Conservation (phyloP, 2,888 invertebrate species). For the Teleogryllus oceanicus region DNA sequence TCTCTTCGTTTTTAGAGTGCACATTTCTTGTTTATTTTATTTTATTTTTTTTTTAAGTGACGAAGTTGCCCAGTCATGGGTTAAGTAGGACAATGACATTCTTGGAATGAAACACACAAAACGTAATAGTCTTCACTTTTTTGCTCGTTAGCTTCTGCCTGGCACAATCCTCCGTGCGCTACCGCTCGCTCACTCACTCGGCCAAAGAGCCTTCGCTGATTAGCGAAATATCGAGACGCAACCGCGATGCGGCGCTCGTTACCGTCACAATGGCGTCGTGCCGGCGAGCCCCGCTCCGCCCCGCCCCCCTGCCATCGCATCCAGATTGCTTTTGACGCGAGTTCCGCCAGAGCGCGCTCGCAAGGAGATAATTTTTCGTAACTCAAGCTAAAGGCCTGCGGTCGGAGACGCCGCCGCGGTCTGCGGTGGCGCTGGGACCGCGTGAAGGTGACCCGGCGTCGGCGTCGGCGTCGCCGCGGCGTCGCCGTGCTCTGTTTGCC, state of each 20-base stretch:
- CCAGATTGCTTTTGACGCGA: not conserved
- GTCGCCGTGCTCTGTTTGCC: too few species aligned
- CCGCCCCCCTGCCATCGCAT: too few species aligned
- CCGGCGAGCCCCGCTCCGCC: too few species aligned
- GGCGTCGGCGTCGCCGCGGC: not conserved
- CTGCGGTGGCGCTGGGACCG: not conserved
- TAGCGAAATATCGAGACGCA: not conserved
- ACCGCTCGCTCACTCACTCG: too few species aligned
- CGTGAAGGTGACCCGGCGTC: not conserved
- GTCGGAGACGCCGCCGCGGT: not conserved
- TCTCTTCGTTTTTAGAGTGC: not conserved
- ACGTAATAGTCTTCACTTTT: too few species aligned
- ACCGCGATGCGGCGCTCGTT: not conserved
- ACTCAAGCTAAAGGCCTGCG: not conserved
- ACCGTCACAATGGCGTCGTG: too few species aligned
- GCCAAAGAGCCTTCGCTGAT: not conserved
- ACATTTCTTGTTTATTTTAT: not conserved
- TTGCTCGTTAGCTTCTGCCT: too few species aligned
- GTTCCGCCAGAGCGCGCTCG: not conserved
- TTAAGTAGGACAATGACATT: conserved; percentile 1
- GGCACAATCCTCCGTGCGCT: too few species aligned
- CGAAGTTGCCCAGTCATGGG: not conserved
- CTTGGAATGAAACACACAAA: not conserved
- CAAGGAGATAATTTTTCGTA: not conserved
- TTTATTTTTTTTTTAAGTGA: not conserved